Evolutionary conservation across 2,797 vertebrate genomes (phyloP), one percentile per base, ranked within the genome.

Genomic region (Muscicapa comitata): DNA sequence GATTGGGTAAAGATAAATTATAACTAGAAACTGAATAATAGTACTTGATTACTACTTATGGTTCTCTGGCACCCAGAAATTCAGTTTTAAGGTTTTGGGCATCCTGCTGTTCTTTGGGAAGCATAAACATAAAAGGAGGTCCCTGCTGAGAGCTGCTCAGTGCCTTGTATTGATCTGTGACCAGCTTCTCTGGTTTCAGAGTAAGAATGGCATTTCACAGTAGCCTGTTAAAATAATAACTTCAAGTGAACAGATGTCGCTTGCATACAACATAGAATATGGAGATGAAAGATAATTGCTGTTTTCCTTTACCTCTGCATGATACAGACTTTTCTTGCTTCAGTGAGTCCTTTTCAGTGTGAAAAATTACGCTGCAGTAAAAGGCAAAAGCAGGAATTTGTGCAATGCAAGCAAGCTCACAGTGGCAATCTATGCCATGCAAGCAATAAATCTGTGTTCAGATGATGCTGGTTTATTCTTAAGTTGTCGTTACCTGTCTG

Each of bases 191-290:
- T 12, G 3, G 18, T 84, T 90, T 84, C 66, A 75, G 47, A 20
- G 29, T 54, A 78, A 61, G 63, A 62, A 65, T 5, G 10, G 51
- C 86, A 76, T 82, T 94, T 87, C 57, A 73, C 55, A 76, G 86
- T 65, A 93, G 91, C 40, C 59, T 78, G 43, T 89, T 79, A 86
- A 90, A 93, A 76, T 87, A 91, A 79, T 90, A 83, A 76, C 62
- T 70, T 55, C 16, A 72, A 94, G 54, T 51, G 62, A 90, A 54
- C 58, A 54, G 80, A 78, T 81, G 67, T 75, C 2, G 0, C 31
- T 66, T 1, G 0, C 43, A 21, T 83, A 28, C 54, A 84, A 48
- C 20, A 33, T 9, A 75, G 62, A 81, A 68, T 66, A 78, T 62
- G 38, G 70, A 88, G 77, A 81, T 86, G 48, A 68, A 84, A 84